phyloP scores from a whole-genome alignment of 1,140 invertebrate genomes.

The Steinernema khuongi region DNA sequence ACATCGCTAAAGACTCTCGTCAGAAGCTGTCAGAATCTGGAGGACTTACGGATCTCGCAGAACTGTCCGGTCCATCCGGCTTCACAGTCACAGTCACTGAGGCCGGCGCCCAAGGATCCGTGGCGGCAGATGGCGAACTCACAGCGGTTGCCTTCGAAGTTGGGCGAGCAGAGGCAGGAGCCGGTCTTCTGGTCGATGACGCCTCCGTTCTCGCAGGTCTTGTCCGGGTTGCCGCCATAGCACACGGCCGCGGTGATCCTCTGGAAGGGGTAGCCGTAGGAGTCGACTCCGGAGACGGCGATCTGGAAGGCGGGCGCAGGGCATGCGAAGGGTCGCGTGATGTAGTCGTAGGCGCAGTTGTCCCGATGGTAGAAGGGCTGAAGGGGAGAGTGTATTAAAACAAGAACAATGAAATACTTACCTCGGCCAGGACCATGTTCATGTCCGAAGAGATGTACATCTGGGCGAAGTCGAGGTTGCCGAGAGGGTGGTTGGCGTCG shows the following conservation, averaged over 20 bases:
- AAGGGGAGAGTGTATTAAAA: not conserved
- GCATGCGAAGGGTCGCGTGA: conserved; percentile 26
- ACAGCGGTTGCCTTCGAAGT: conserved; percentile 27
- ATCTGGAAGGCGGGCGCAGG: conserved; percentile 24
- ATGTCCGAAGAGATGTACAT: conserved; percentile 25
- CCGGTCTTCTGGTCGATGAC: conserved; percentile 15
- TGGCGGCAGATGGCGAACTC: conserved; percentile 24
- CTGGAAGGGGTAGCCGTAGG: conserved; percentile 29
- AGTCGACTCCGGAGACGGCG: conserved; percentile 26
- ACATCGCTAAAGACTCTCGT: conserved; percentile 20
- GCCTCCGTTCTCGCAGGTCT: conserved; percentile 32
- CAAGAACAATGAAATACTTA: not conserved
- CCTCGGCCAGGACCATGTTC: conserved; percentile 24
- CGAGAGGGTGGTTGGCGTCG: not conserved
- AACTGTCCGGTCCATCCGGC: conserved; percentile 20
- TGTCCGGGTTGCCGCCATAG: not conserved
- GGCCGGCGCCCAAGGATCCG: conserved; percentile 17
- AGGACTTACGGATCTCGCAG: conserved; percentile 28
- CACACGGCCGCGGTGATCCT: conserved; percentile 23
- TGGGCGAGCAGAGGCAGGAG: conserved; percentile 26
- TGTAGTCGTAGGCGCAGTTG: conserved; percentile 26
- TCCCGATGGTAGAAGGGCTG: not conserved
- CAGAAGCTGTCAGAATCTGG: not conserved
- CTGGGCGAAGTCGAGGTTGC: conserved; percentile 27
- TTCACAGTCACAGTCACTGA: conserved; percentile 18